phyloP scores from a whole-genome alignment of 2,113 vertebrate species.

The Egretta garzetta region DNA sequence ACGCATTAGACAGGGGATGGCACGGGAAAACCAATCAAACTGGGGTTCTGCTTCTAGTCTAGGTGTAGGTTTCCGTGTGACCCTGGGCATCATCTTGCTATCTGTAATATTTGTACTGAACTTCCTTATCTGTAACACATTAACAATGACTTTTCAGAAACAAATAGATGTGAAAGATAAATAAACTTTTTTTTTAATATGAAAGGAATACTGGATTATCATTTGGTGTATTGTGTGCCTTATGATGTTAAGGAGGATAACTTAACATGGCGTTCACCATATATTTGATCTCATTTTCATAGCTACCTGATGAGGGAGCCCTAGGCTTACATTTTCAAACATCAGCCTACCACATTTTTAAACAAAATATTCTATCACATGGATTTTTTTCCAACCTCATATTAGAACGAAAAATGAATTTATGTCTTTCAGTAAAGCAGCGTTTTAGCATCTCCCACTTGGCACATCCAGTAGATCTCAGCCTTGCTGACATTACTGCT shows the following conservation, averaged over 20 bases:
- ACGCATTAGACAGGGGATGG: background rate
- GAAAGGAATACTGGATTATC: background rate
- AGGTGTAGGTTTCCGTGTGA: background rate
- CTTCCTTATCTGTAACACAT: background rate
- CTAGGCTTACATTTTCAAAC: background rate
- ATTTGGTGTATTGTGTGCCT: background rate
- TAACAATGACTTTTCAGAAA: background rate
- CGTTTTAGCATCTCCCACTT: background rate
- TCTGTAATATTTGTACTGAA: background rate
- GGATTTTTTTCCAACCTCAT: background rate
- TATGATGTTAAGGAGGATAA: background rate
- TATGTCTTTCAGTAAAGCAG: background rate
- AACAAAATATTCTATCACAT: background rate
- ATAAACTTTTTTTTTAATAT: background rate
- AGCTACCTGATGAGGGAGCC: conserved; percentile 54
- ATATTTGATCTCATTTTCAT: background rate
- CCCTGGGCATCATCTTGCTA: background rate
- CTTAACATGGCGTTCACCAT: background rate
- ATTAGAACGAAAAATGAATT: background rate
- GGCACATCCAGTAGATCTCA: background rate
- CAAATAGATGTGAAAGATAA: background rate
- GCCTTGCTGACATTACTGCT: background rate
- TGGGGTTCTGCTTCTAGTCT: background rate
- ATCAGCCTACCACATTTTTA: background rate
- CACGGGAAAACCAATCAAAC: background rate